phyloP scores from a whole-genome alignment of 35 echinoderm and acorn worm genomes.

The Strongylocentrotus purpuratus region DNA sequence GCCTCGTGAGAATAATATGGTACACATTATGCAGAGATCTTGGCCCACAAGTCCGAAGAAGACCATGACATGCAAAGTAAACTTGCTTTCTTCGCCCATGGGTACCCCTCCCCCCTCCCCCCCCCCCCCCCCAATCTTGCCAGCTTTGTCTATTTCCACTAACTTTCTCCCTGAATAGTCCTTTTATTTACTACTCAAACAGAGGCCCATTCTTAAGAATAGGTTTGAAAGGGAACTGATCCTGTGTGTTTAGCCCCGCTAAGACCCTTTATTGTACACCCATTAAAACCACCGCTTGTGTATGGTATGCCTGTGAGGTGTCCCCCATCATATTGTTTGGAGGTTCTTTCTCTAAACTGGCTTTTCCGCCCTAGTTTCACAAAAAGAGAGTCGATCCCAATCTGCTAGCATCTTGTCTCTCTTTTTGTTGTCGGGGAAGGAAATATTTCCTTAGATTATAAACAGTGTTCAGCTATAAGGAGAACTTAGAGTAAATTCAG shows the following conservation, averaged over 20 bases:
- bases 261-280: background rate
- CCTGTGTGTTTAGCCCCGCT: background rate
- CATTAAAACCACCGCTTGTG: background rate
- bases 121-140: background rate
- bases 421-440: background rate
- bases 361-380: background rate
- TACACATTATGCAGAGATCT: background rate
- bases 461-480: background rate
- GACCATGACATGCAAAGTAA: background rate
- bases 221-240: background rate
- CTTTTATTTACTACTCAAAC: constrained; percentile 25
- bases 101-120: background rate
- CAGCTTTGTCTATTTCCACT: background rate
- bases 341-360: background rate
- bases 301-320: background rate
- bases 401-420: background rate
- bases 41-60: background rate
- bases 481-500: no score
- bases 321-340: background rate
- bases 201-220: background rate
- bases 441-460: background rate
- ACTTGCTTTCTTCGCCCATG: background rate
- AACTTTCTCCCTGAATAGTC: background rate
- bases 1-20: background rate
- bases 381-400: background rate